phyloP scores from a whole-genome alignment of 2,113 vertebrate species.

The Trogon surrucura region DNA sequence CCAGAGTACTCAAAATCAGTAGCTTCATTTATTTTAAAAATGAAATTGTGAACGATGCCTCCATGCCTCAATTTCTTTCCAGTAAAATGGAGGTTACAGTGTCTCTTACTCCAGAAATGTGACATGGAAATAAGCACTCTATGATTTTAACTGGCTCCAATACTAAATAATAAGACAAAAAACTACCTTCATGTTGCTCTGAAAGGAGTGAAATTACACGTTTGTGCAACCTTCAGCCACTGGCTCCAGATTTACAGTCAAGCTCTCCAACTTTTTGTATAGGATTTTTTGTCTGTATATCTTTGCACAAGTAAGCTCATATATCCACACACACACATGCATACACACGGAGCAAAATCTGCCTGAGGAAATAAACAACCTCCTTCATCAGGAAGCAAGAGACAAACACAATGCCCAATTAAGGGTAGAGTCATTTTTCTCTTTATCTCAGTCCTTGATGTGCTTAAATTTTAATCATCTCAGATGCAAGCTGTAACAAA shows the following conservation, averaged over 20 bases:
- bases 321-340: not conserved
- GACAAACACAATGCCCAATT: not conserved
- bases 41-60: not conserved
- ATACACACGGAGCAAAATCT: not conserved
- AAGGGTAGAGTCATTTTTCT: not conserved
- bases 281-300: not conserved
- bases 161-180: not conserved
- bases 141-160: not conserved
- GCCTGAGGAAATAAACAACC: not conserved
- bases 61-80: not conserved
- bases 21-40: not conserved
- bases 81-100: not conserved
- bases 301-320: not conserved
- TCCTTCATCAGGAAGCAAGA: not conserved
- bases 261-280: not conserved
- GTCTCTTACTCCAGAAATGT: not conserved
- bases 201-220: not conserved
- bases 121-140: not conserved
- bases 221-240: not conserved
- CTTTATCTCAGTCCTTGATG: not conserved
- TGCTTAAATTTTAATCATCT: conserved; percentile 24
- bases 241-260: not conserved
- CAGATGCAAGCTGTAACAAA: not conserved
- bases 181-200: not conserved
- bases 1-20: fast-evolving